Evolutionary conservation across 2,113 vertebrate genomes (phyloP).

Genomic region (Pagrus major): DNA sequence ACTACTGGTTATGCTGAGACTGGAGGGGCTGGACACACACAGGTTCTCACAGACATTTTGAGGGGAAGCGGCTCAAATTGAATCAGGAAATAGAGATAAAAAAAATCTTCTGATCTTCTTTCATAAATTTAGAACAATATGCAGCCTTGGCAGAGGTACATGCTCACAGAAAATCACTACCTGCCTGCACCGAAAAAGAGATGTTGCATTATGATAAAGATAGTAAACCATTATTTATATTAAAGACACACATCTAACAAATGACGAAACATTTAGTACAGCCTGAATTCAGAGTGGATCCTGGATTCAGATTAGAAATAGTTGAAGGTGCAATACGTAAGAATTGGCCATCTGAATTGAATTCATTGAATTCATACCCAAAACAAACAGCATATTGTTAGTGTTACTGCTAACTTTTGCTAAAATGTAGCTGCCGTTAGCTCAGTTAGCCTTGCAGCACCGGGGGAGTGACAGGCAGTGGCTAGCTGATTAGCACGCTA

Average conservation of each 20-base stretch:
- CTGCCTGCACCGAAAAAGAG: neutral
- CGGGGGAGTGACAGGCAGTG: too few relatives aligned
- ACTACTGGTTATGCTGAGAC: slow-evolving; percentile 20
- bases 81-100: neutral
- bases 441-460: too few relatives aligned
- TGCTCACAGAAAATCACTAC: neutral
- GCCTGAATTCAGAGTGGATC: neutral
- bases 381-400: too few relatives aligned
- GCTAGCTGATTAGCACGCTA: too few relatives aligned
- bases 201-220: neutral
- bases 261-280: neutral
- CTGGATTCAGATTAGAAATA: too few relatives aligned
- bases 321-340: too few relatives aligned
- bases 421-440: too few relatives aligned
- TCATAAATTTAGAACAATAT: neutral
- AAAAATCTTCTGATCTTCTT: neutral
- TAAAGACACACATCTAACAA: neutral
- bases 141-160: neutral
- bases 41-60: neutral
- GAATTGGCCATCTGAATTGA: too few relatives aligned
- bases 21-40: neutral
- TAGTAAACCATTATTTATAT: neutral
- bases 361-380: too few relatives aligned
- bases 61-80: neutral
- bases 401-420: too few relatives aligned